phyloP scores from a whole-genome alignment of 2,888 invertebrate species.

The Netelia fuscicornis region DNA sequence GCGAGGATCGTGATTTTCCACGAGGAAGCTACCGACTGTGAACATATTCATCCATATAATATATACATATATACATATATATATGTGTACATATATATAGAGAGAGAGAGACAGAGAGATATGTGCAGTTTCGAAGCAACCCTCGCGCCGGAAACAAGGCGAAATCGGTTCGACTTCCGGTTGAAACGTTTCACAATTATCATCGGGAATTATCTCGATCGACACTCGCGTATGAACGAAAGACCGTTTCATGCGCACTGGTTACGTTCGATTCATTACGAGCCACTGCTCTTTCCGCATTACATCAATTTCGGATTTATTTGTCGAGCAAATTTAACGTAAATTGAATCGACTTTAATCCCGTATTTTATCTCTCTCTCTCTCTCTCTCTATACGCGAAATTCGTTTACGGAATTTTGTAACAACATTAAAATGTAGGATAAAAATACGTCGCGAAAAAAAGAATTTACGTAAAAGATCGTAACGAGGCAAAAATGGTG shows the following conservation, averaged over 20 bases:
- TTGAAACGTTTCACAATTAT: slow-evolving; percentile 46
- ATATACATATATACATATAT: background rate
- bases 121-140: slow-evolving; percentile 13
- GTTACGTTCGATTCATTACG: slow-evolving; percentile 15
- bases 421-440: no score
- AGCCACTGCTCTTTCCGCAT: background rate
- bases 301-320: background rate
- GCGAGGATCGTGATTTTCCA: slow-evolving; percentile 27
- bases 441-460: no score
- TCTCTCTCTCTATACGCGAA: no score
- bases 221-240: slow-evolving; percentile 8
- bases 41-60: background rate
- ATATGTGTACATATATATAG: background rate
- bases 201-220: slow-evolving; percentile 42
- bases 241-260: background rate
- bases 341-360: background rate
- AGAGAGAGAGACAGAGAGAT: background rate
- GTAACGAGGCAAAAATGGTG: slow-evolving; percentile 14
- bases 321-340: background rate
- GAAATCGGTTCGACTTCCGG: slow-evolving; percentile 36
- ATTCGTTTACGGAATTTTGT: no score
- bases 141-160: slow-evolving; percentile 28
- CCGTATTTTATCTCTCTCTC: no score
- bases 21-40: background rate
- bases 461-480: no score